phyloP scores from a whole-genome alignment of 30 jellyfish, hydroid and myxozoan genomes.

The Morbakka virulenta region DNA sequence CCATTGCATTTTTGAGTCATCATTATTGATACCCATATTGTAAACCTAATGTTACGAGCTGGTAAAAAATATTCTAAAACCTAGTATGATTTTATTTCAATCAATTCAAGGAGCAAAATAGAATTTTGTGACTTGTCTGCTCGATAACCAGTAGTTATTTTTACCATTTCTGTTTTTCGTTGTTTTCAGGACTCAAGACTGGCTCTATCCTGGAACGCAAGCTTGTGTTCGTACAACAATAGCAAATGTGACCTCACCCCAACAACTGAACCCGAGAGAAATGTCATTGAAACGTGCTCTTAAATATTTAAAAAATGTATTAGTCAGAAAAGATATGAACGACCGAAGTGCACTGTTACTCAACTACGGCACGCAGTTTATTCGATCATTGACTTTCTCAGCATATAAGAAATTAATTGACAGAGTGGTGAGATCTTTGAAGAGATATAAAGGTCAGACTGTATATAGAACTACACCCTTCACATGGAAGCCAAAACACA shows the following conservation, averaged over 20 bases:
- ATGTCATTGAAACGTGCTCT: conserved; percentile 60
- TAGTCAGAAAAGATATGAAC: conserved; percentile 64
- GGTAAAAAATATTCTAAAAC: too few relatives aligned
- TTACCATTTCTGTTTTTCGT: too few relatives aligned
- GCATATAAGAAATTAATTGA: conserved; percentile 79
- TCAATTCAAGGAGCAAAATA: too few relatives aligned
- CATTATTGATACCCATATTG: too few relatives aligned
- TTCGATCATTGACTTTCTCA: conserved; percentile 58
- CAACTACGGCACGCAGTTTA: conserved; percentile 76
- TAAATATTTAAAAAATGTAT: conserved; percentile 52
- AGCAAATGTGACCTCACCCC: background rate
- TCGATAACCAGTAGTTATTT: too few relatives aligned
- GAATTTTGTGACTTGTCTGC: too few relatives aligned
- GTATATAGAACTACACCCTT: conserved; percentile 89
- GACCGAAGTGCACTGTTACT: conserved; percentile 79
- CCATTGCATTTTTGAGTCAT: too few relatives aligned
- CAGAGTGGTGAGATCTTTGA: conserved; percentile 63
- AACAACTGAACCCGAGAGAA: background rate
- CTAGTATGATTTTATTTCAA: too few relatives aligned
- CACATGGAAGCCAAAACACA: conserved; percentile 59
- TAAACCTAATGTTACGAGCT: too few relatives aligned
- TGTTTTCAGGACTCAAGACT: background rate
- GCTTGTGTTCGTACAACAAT: background rate
- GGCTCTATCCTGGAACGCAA: background rate
- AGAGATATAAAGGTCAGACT: conserved; percentile 74